These are phyloP conservation scores for Himalopsyche tibetana DNA, from an alignment of 2,888 invertebrate species.

Conservation along the genomic window DNA sequence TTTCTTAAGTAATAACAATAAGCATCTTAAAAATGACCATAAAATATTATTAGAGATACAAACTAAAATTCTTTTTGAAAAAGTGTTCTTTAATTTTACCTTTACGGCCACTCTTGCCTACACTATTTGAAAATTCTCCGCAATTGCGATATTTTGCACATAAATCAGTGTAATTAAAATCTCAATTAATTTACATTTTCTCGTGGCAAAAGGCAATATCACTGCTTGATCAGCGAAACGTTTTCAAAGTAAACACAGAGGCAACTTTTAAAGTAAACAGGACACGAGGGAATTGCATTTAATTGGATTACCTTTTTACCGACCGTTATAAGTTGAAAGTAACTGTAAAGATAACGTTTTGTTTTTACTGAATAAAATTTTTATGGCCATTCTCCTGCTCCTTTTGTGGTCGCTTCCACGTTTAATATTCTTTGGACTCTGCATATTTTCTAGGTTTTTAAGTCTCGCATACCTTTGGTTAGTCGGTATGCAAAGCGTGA, in stretches of 20 bases:
- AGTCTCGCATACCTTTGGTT: background rate
- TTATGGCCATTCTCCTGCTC: slow-evolving; percentile 17
- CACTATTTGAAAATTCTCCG: background rate
- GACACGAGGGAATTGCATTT: slow-evolving; percentile 45
- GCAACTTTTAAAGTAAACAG: slow-evolving; percentile 43
- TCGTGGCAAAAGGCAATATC: slow-evolving; percentile 27
- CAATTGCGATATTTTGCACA: background rate
- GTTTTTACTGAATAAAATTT: slow-evolving; percentile 49
- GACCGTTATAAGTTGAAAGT: slow-evolving; percentile 39
- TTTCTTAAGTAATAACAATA: too few relatives aligned
- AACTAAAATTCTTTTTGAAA: too few relatives aligned
- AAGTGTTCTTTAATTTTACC: too few relatives aligned
- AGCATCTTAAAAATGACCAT: too few relatives aligned
- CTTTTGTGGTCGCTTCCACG: slow-evolving; percentile 19
- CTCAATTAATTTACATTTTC: slow-evolving; percentile 26
- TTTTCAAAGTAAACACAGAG: slow-evolving; percentile 26
- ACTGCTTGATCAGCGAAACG: slow-evolving; percentile 48
- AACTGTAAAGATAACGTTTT: slow-evolving; percentile 7
- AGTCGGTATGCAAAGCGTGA: background rate
- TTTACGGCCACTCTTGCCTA: too few relatives aligned
- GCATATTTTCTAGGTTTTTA: slow-evolving; percentile 11
- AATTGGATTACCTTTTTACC: slow-evolving; percentile 50
- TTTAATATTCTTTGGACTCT: slow-evolving; percentile 32
- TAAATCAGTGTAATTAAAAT: slow-evolving; percentile 4
- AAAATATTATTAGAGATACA: too few relatives aligned